Evolutionary conservation across 2,888 invertebrate species (phyloP), one percentile per base, ranked within the genome.

Genomic region (Cybosia mesomella): DNA sequence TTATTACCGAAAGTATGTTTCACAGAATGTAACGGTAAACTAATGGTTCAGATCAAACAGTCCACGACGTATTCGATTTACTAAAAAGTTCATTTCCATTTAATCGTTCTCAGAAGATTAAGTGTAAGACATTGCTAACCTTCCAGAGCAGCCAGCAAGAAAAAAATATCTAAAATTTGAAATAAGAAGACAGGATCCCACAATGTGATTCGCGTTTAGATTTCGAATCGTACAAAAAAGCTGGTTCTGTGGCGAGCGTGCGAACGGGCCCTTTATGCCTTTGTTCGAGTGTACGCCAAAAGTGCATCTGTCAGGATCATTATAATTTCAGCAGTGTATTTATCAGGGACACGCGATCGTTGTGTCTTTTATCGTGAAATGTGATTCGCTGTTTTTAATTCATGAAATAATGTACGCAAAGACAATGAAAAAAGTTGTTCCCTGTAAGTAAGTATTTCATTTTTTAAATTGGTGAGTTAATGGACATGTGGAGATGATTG

Each of bases 121-220:
- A 68, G 70, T 73, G 66, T 77, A 75, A 76, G 74, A 79, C 78
- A 78, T 74, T 77, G 76, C 57, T 66, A 79, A 72, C 77, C 76
- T 77, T 77, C 77, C 78, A 67, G 66, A 75, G 81, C 75, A 79
- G 71, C 76, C 65, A 67, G 68, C 39, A 64, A 54, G 39, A 70
- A 80, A 83, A 81, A 83, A 73, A 69, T 3, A 58, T 58, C 24
- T 22, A 64, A 79, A 73, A 73, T 74, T 81, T 73, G 57, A 81
- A 79, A 76, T 73, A 80, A 83, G 83, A 86, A 86, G 81, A 76
- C 76, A 79, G 84, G 86, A 86, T 91, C 89, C 86, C 89, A 92
- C 90, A 90, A 87, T 87, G 89, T 83, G 89, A 89, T 89, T 87
- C 90, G 90, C 91, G 89, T 88, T 91, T 89, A 91, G 90, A 91